Base-by-base conservation (phyloP, 2,888 invertebrate species). In the Coelogynopora nodosa region DNA sequence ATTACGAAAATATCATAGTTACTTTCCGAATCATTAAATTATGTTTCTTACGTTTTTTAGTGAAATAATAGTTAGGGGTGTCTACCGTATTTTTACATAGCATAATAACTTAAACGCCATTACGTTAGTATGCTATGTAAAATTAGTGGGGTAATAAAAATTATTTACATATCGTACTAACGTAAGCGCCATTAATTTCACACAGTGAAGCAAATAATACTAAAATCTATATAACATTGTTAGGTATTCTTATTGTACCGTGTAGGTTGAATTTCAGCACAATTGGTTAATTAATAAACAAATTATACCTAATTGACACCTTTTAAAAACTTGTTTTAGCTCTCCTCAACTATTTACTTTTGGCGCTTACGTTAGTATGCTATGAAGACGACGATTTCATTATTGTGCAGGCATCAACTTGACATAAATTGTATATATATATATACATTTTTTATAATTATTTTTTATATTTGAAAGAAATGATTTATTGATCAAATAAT, bases 31-130 rank as follows among this genome's bases (percentile, higher is more conserved):
- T 49, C 49, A 49, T 49, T n/a, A 74, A n/a, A 74, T 74, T 74
- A 74, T 74, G 74, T 74, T 74, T 74, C 74, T 23, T 74, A 74
- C 49, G 49, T 49, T 74, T 74, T 5, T 74, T 74, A 74, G 74
- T 74, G 74, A 74, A 74, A 74, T 74, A 74, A 74, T 74, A 74
- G 5, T 74, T 74, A 5, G 5, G 74, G 23, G 5, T 74, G 74
- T 74, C 23, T 23, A 74, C 27, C 23, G 27, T 74, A 23, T 74
- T 74, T 74, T 74, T 74, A 74, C 27, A 74, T 74, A 74, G 74
- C 74, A 74, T 74, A 74, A 74, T 74, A 74, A 74, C 27, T 5
- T 74, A 74, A 74, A 49, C 49, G 49, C 49, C 49, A 49, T 49
- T 74, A 74, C 27, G 5, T 74, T 74, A 74, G 74, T 74, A 74